These are phyloP conservation scores for Halcyon malimbica DNA, from an alignment of 2,113 vertebrate species.

Conservation along the genomic window DNA sequence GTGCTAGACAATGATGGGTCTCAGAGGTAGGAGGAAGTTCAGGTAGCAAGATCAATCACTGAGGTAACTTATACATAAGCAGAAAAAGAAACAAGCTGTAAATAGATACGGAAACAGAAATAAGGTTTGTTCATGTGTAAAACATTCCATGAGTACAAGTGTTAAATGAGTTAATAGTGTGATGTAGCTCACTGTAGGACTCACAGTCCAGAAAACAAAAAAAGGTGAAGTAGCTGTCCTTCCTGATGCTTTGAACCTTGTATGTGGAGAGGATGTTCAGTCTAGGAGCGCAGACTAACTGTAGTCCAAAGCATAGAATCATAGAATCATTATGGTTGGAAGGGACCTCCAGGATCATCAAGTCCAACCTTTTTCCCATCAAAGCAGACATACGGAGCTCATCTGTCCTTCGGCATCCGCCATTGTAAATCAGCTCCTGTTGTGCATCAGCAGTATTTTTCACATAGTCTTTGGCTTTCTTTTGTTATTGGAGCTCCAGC, in stretches of 20 bases:
- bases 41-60: not conserved
- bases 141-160: not conserved
- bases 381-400: not conserved
- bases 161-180: not conserved
- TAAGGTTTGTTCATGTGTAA: not conserved
- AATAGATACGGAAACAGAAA: not conserved
- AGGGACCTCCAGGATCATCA: too few species aligned
- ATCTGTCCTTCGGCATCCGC: rapidly evolving
- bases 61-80: not conserved
- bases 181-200: not conserved
- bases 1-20: not conserved
- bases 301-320: not conserved
- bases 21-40: not conserved
- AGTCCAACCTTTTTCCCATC: too few species aligned
- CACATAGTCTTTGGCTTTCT: not conserved
- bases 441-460: not conserved
- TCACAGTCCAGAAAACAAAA: not conserved
- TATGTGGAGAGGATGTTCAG: not conserved
- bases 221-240: not conserved
- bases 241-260: not conserved
- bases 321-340: too few species aligned
- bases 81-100: not conserved
- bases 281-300: not conserved
- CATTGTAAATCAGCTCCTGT: not conserved
- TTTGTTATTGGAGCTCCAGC: not conserved